Evolutionary conservation across 92 coral and sea anemone species (phyloP), one percentile per base, ranked within the genome.

Genomic region (Porites evermanni): DNA sequence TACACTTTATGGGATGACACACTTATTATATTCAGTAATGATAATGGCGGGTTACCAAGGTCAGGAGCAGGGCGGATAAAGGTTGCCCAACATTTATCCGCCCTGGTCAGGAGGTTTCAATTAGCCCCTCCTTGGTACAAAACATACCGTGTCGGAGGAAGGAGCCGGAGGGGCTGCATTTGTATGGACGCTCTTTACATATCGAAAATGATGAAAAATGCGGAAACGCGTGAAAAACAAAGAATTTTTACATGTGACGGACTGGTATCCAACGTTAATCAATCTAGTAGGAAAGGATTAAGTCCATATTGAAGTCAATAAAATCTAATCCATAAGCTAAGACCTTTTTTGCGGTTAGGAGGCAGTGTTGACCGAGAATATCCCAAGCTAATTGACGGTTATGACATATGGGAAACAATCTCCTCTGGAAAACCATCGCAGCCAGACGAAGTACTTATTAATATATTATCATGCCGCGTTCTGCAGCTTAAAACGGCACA

Each of bases 61-160:
- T 21, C 21, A 21, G 21, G 21, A 21, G 21, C 21, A 21, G 21
- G 21, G 21, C 21, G 21, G 21, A 21, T 21, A 21, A 21, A 21
- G 21, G 21, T 21, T 21, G 21, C 21, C 21, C 21, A 21, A 21
- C 21, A 21, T 21, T 21, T 21, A 21, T 21, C 21, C 21, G 21
- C 21, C 21, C 21, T 21, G 20, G 12, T 52, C 17, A 1, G 96
- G 96, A 59, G 94, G 96, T 14, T 93, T 75, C 64, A 91, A 93
- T 74, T 93, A 94, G 96, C 96, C 94, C 0, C 92, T 93, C 24
- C 92, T 94, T 3, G 94, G 96, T 56, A 68, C 32, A 74, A 93
- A 93, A 85, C 80, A 59, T 0, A 75, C 92, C 29, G 2, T 26
- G 29, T 1, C 90, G 95, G 95, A 88, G 88, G 92, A 92, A 80